Conservation (phyloP, 2,888 invertebrate genomes). For the Lissonota sp. region DNA sequence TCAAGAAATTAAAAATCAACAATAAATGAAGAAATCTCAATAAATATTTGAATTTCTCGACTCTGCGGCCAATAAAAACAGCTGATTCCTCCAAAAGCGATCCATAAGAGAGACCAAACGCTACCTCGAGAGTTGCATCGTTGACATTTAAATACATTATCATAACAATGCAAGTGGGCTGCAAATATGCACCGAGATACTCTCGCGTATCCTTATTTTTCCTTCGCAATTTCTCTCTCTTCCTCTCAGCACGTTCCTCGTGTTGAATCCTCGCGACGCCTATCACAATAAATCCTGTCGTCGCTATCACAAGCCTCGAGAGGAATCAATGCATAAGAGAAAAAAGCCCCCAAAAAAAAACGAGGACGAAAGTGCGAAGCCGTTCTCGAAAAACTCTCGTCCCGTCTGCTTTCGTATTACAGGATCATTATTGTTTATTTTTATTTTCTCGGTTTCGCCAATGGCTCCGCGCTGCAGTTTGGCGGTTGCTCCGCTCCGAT, state of each 20-base stretch:
- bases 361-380: not conserved
- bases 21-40: too few species aligned
- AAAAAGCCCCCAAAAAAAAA: not conserved
- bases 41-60: too few species aligned
- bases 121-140: slow-evolving; percentile 34
- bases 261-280: too few species aligned
- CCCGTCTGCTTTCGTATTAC: too few species aligned
- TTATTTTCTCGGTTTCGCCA: slow-evolving; percentile 30
- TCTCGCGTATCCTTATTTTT: slow-evolving; percentile 75
- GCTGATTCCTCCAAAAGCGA: not conserved
- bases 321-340: not conserved
- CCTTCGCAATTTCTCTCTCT: slow-evolving; percentile 21
- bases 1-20: too few species aligned
- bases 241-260: not conserved
- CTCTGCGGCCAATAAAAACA: too few species aligned
- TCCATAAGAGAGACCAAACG: slow-evolving; percentile 16
- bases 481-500: slow-evolving; percentile 22
- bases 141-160: slow-evolving; percentile 82
- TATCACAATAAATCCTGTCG: too few species aligned
- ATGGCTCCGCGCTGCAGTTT: slow-evolving; percentile 55
- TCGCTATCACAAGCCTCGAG: too few species aligned
- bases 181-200: slow-evolving; percentile 76
- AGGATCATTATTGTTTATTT: slow-evolving; percentile 36
- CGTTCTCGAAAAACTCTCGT: too few species aligned
- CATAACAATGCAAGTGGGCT: slow-evolving; percentile 80